phyloP scores from a whole-genome alignment of 2,888 invertebrate genomes.

The Lacanobia wlatinum region DNA sequence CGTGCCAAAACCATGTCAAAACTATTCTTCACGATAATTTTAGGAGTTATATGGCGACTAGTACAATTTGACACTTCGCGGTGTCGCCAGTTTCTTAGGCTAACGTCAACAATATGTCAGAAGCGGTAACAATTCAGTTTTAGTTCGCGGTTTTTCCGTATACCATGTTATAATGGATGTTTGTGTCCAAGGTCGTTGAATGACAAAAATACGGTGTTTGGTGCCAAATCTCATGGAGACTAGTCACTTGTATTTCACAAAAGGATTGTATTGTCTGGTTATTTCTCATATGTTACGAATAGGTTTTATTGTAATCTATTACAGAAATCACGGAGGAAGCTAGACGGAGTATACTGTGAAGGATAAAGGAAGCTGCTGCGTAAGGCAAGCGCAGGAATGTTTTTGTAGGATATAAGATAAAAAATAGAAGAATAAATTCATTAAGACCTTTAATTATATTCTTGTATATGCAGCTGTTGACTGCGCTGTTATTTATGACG shows the following conservation, averaged over 20 bases:
- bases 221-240: constrained; percentile 54
- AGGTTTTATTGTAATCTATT: no score
- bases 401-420: no score
- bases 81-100: constrained; percentile 8
- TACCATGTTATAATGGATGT: constrained; percentile 10
- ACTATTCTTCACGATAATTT: constrained; percentile 47
- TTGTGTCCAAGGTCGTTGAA: constrained; percentile 53
- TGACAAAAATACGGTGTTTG: constrained; percentile 52
- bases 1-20: constrained; percentile 60
- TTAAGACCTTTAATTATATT: not conserved
- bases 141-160: not conserved
- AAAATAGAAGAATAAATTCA: no score
- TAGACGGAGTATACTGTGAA: not conserved
- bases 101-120: constrained; percentile 3
- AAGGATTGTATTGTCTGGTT: constrained; percentile 28
- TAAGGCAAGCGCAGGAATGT: no score
- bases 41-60: constrained; percentile 26
- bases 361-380: no score
- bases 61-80: not conserved
- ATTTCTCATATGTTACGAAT: constrained; percentile 41
- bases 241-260: constrained; percentile 21
- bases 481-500: not conserved
- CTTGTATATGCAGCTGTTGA: not conserved
- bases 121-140: not conserved
- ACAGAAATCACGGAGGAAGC: not conserved